phyloP scores from a whole-genome alignment of 2,888 invertebrate genomes.

The Mesochorus sp. region DNA sequence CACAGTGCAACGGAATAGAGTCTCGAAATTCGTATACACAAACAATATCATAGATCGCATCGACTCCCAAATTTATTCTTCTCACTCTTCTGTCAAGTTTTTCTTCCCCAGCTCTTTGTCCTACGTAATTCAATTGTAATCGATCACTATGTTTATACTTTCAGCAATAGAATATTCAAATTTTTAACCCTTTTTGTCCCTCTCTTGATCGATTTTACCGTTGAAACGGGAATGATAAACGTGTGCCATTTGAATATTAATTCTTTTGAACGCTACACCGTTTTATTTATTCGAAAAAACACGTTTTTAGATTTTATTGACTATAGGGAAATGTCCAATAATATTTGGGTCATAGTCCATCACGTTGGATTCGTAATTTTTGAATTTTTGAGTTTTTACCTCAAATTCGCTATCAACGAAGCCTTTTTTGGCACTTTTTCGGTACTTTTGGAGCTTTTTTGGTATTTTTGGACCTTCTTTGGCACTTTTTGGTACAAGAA shows the following conservation, averaged over 20 bases:
- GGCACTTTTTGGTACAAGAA: too few relatives aligned
- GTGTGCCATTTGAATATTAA: conserved; percentile 27
- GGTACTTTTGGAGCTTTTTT: too few relatives aligned
- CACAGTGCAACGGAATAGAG: conserved; percentile 49
- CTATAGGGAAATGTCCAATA: too few relatives aligned
- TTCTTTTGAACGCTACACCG: not conserved
- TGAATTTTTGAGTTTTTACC: too few relatives aligned
- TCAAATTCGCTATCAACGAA: too few relatives aligned
- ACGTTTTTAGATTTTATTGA: not conserved
- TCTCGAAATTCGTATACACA: conserved; percentile 49
- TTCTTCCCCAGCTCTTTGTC: not conserved
- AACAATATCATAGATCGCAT: not conserved
- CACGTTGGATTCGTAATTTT: too few relatives aligned
- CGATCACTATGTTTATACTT: not conserved
- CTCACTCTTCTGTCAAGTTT: not conserved
- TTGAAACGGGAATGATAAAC: conserved; percentile 26
- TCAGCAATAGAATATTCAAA: not conserved
- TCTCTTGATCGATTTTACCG: conserved; percentile 19
- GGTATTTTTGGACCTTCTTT: too few relatives aligned
- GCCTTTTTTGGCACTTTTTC: too few relatives aligned
- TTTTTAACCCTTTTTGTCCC: not conserved
- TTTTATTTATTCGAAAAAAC: not conserved
- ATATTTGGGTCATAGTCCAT: too few relatives aligned
- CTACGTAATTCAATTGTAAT: not conserved
- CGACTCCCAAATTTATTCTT: not conserved